phyloP scores from a whole-genome alignment of 2,888 invertebrate genomes.

The Teleiodes luculella region DNA sequence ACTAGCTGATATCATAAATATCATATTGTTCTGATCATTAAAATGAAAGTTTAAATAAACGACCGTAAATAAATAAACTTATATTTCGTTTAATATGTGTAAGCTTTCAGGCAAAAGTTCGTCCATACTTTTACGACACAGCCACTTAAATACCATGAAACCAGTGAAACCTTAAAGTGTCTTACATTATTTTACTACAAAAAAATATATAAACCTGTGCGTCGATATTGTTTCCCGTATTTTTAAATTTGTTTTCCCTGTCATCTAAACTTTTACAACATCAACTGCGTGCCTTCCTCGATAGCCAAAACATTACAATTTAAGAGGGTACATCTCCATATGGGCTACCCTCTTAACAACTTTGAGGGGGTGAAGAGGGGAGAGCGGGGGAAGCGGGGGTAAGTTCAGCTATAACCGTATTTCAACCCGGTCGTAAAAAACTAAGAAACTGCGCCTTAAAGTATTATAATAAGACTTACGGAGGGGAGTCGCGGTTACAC shows the following conservation, averaged over 20 bases:
- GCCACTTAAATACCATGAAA: too few relatives aligned
- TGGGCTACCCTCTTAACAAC: slow-evolving; percentile 33
- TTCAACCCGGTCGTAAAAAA: slow-evolving; percentile 66
- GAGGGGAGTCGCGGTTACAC: not conserved
- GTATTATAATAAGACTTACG: slow-evolving; percentile 46
- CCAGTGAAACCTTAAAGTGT: too few relatives aligned
- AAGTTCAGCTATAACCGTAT: slow-evolving; percentile 63
- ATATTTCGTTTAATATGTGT: too few relatives aligned
- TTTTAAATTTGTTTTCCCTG: too few relatives aligned
- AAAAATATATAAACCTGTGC: too few relatives aligned
- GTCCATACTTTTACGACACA: not conserved
- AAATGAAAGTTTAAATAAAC: too few relatives aligned
- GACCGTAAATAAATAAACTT: too few relatives aligned
- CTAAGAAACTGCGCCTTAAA: slow-evolving; percentile 57
- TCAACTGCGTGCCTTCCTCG: not conserved
- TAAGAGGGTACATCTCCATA: slow-evolving; percentile 65
- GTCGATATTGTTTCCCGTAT: too few relatives aligned
- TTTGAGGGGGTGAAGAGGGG: not conserved
- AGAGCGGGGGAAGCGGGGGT: slow-evolving; percentile 43
- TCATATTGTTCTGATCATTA: too few relatives aligned
- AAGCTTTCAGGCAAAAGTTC: too few relatives aligned
- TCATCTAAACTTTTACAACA: not conserved
- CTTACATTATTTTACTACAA: too few relatives aligned
- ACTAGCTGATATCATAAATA: too few relatives aligned
- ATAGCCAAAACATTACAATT: slow-evolving; percentile 26